phyloP scores from a whole-genome alignment of 2,888 invertebrate genomes.

The Nomada hirtipes region DNA sequence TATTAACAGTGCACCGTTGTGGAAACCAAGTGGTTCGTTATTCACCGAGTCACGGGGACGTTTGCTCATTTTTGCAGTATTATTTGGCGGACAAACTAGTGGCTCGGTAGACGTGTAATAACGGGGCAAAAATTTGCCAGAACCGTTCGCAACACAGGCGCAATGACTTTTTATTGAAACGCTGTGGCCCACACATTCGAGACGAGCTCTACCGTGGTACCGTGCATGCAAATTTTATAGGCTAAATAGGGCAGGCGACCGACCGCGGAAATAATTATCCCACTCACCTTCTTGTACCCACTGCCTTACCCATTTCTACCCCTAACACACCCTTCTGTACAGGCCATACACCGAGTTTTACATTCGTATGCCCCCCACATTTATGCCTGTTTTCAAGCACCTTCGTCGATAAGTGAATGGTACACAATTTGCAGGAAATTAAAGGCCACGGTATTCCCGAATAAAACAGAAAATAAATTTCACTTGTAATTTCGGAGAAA shows the following conservation, averaged over 20 bases:
- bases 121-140: constrained; percentile 55
- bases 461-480: background rate
- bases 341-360: constrained; percentile 9
- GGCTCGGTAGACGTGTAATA: constrained; percentile 20
- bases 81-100: constrained; percentile 25
- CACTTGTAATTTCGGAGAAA: background rate
- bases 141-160: constrained; percentile 55
- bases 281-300: constrained; percentile 75
- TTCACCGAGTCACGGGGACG: constrained; percentile 23
- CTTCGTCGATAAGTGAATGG: constrained; percentile 9
- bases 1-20: background rate
- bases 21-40: background rate
- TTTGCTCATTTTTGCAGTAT: constrained; percentile 36
- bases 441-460: background rate
- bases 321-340: constrained; percentile 39
- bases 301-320: constrained; percentile 67
- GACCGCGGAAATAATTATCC: constrained; percentile 78
- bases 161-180: constrained; percentile 62
- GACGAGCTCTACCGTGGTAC: constrained; percentile 38
- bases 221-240: constrained; percentile 78
- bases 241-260: constrained; percentile 75
- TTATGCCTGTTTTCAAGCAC: constrained; percentile 38
- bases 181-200: constrained; percentile 37
- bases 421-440: constrained; percentile 16
- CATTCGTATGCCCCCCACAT: constrained; percentile 18